phyloP scores from a whole-genome alignment of 1,140 invertebrate genomes.

The Brachionus koreanus region DNA sequence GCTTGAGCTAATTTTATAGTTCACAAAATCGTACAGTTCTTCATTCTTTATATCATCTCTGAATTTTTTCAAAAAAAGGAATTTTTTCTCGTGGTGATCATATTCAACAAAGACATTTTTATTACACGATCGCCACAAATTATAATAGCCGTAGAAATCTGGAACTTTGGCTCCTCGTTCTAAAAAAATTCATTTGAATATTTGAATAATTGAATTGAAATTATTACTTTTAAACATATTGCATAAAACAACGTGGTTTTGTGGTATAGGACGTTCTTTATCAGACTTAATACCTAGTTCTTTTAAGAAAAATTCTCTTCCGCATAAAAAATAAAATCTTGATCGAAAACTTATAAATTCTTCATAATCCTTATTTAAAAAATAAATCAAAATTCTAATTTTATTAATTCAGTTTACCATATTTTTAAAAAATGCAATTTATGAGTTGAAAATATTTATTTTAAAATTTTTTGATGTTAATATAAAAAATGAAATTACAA shows the following conservation, averaged over 20 bases:
- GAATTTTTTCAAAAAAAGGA: not conserved
- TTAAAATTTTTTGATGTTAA: too few relatives aligned
- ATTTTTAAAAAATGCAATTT: not conserved
- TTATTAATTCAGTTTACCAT: not conserved
- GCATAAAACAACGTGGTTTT: not conserved
- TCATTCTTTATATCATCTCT: not conserved
- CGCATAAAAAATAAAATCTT: not conserved
- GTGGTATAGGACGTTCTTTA: not conserved
- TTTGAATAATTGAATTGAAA: not conserved
- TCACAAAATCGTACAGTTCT: not conserved
- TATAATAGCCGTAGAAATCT: not conserved
- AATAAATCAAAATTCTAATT: too few relatives aligned
- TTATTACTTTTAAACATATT: not conserved
- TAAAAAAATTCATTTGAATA: not conserved
- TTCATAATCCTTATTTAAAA: not conserved
- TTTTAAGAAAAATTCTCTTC: not conserved
- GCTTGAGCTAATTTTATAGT: not conserved
- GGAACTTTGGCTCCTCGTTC: not conserved
- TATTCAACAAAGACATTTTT: not conserved
- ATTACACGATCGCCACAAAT: slow-evolving; percentile 7
- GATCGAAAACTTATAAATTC: slow-evolving; percentile 10
- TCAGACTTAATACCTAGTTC: not conserved
- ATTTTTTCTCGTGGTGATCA: not conserved
- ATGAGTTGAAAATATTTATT: not conserved
- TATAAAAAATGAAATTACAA: too few relatives aligned